Evolutionary conservation across 2,888 invertebrate genomes (phyloP).

Genomic region (Cataglyphis livida): DNA sequence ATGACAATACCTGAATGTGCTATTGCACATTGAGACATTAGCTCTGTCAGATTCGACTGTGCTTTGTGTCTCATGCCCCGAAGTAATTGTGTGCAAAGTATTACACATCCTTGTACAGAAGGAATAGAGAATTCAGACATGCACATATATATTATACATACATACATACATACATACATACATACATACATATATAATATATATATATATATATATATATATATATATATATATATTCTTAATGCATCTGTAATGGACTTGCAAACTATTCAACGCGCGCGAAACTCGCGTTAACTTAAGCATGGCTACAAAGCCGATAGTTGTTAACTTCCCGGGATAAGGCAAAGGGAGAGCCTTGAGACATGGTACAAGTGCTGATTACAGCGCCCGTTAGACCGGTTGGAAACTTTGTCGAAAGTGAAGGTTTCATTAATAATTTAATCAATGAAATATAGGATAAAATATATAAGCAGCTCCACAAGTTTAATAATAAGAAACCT

Average conservation of each 20-base stretch:
- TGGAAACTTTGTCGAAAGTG: constrained; percentile 49
- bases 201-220: constrained; percentile 29
- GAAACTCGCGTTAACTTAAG: constrained; percentile 68
- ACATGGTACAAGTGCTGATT: constrained; percentile 60
- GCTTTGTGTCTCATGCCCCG: not conserved
- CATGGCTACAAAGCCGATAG: constrained; percentile 64
- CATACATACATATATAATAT: not conserved
- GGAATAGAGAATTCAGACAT: constrained; percentile 36
- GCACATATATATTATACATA: constrained; percentile 5
- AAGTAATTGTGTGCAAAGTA: constrained; percentile 31
- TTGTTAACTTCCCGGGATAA: constrained; percentile 58
- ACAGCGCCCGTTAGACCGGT: constrained; percentile 57
- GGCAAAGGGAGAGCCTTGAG: constrained; percentile 57
- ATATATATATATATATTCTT: constrained; percentile 56
- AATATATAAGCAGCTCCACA: not conserved
- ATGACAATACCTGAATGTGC: not conserved
- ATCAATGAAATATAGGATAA: constrained; percentile 31
- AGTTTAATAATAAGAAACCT: constrained; percentile 5
- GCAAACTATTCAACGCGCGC: constrained; percentile 70
- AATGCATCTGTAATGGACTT: constrained; percentile 73
- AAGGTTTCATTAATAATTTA: constrained; percentile 60
- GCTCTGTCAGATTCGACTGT: constrained; percentile 37
- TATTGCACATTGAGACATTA: constrained; percentile 34
- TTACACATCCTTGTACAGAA: constrained; percentile 17
- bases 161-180: not conserved